These are phyloP conservation scores for Steinernema khuongi DNA, from an alignment of 1,140 invertebrate genomes.

Conservation along the genomic window DNA sequence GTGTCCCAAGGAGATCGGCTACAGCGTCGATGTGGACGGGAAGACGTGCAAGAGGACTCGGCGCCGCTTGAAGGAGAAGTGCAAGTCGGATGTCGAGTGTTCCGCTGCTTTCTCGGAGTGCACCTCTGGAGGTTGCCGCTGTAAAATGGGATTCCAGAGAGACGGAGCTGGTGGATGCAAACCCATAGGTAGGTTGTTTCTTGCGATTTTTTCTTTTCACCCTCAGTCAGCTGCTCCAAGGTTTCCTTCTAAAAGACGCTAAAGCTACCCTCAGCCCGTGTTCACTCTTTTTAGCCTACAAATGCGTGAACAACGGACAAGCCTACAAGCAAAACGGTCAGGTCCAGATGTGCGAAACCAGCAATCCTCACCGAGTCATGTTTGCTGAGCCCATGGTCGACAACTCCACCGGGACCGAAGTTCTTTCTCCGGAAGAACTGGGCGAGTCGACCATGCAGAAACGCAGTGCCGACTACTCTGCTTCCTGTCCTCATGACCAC, in stretches of 20 bases:
- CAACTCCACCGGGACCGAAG: not conserved
- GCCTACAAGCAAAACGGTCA: slow-evolving; percentile 17
- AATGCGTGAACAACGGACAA: slow-evolving; percentile 16
- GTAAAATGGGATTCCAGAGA: slow-evolving; percentile 48
- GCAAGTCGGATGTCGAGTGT: slow-evolving; percentile 48
- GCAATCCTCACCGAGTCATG: slow-evolving; percentile 23
- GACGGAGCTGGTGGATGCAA: slow-evolving; percentile 51
- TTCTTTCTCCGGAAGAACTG: not conserved
- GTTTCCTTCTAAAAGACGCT: no score
- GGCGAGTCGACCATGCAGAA: not conserved
- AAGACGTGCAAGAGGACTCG: slow-evolving; percentile 42
- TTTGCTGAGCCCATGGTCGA: slow-evolving; percentile 4
- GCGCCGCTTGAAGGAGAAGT: slow-evolving; percentile 47
- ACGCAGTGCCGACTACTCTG: not conserved
- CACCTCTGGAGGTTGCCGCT: slow-evolving; percentile 45
- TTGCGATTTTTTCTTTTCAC: not conserved
- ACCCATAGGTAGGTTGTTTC: slow-evolving; percentile 32
- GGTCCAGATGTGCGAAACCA: slow-evolving; percentile 17
- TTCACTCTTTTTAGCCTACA: slow-evolving; percentile 15
- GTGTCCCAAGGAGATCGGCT: slow-evolving; percentile 46
- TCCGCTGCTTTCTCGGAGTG: slow-evolving; percentile 49
- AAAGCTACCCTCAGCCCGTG: no score
- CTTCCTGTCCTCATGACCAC: slow-evolving; percentile 43
- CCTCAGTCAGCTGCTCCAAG: no score
- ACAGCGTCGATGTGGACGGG: slow-evolving; percentile 38